These are phyloP conservation scores for Eucera pruinosa DNA, from an alignment of 2,888 invertebrate genomes.

Conservation along the genomic window DNA sequence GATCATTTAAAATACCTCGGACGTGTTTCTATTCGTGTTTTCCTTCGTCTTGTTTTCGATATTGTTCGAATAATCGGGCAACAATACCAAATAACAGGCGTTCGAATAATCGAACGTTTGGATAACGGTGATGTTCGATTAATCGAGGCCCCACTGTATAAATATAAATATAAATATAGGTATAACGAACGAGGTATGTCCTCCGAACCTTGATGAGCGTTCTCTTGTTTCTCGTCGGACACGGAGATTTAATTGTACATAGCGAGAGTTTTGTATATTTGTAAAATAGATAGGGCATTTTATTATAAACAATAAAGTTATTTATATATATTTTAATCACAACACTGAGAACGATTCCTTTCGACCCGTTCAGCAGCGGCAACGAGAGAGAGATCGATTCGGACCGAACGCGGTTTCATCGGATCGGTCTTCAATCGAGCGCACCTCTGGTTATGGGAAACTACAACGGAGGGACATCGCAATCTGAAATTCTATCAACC, in stretches of 20 bases:
- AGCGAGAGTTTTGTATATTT: conserved; percentile 80
- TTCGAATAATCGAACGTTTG: too few relatives aligned
- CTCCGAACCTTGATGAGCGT: conserved; percentile 40
- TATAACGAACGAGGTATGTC: conserved; percentile 35
- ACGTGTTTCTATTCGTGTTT: too few relatives aligned
- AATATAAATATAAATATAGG: conserved; percentile 37
- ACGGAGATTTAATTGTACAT: conserved; percentile 76
- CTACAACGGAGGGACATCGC: conserved; percentile 7
- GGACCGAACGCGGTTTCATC: conserved; percentile 1
- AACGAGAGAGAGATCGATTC: neutral
- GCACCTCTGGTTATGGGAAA: neutral
- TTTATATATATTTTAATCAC: conserved; percentile 81
- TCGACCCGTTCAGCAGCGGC: conserved; percentile 25
- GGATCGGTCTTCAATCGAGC: conserved; percentile 10
- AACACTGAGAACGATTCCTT: conserved; percentile 56
- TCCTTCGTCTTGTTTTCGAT: too few relatives aligned
- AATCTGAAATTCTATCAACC: conserved; percentile 57
- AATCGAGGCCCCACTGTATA: too few relatives aligned
- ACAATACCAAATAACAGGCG: too few relatives aligned
- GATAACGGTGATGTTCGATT: too few relatives aligned
- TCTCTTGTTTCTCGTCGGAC: conserved; percentile 73
- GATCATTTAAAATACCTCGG: too few relatives aligned
- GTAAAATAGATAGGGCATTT: conserved; percentile 81
- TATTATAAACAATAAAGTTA: conserved; percentile 81
- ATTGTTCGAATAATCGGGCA: too few relatives aligned